A percentile compares a stretch with the other conserved stretches of the same genome.
phyloP scores from a whole-genome alignment of 2,113 vertebrate species.

The Phalacrocorax brasilianus region DNA sequence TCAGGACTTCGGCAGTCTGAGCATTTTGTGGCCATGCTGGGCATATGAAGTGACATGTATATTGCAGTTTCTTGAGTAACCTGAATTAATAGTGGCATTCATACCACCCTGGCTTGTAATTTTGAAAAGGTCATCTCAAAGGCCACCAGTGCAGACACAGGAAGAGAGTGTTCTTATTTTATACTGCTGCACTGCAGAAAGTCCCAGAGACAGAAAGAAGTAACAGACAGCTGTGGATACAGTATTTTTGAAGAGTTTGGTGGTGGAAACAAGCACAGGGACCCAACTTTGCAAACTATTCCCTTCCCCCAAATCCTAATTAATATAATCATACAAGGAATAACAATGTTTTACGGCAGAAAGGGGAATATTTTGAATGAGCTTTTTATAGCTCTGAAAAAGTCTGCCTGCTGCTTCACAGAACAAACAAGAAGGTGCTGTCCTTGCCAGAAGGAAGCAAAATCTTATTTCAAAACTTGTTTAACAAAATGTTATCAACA shows the following conservation, averaged over 20 bases:
- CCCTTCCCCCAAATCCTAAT: neutral
- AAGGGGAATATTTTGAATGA: neutral
- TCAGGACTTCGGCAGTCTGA: neutral
- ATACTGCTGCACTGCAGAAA: neutral
- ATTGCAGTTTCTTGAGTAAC: neutral
- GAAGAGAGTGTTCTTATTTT: conserved; percentile 13
- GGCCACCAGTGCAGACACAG: neutral
- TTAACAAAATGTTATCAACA: neutral
- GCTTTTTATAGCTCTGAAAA: neutral
- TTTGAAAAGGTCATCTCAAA: conserved; percentile 17
- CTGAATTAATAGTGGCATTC: conserved; percentile 7
- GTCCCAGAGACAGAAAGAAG: neutral
- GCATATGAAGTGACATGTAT: neutral
- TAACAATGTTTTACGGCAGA: neutral
- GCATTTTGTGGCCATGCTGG: neutral
- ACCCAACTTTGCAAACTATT: neutral
- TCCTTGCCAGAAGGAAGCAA: neutral
- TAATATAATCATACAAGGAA: neutral
- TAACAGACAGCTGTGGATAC: neutral
- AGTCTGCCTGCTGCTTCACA: neutral
- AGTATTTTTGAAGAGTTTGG: neutral
- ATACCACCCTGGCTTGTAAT: neutral
- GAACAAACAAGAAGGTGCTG: neutral
- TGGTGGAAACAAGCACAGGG: neutral
- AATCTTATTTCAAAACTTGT: neutral